A percentile compares a stretch with the other conserved stretches of the same genome.
Evolutionary conservation across 2,113 vertebrate genomes (phyloP).

Genomic region (Gnathonemus echidnorhynchus): DNA sequence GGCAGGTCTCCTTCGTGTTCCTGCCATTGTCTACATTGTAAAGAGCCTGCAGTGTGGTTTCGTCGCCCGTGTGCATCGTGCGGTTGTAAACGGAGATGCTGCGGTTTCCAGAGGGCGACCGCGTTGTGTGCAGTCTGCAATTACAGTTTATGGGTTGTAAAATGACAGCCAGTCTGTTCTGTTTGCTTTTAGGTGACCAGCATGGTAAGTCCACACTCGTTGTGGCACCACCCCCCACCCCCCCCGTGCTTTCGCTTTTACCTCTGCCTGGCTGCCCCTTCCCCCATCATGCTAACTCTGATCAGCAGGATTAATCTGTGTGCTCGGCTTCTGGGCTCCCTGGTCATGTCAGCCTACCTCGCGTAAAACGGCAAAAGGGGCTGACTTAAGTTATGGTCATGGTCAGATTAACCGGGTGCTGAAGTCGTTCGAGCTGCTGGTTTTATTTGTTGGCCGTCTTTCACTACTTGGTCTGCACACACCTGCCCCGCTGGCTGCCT

Average conservation of each 20-base stretch:
- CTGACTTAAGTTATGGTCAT: not conserved
- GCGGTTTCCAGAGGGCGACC: not conserved
- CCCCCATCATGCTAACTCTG: not conserved
- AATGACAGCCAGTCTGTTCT: slow-evolving; percentile 49
- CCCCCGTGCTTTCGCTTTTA: slow-evolving; percentile 63
- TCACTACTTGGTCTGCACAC: not conserved
- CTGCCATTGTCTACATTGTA: not conserved
- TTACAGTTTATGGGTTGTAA: slow-evolving; percentile 32
- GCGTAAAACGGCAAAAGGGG: not conserved
- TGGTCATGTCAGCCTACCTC: not conserved
- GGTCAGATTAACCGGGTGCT: not conserved
- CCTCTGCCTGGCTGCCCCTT: not conserved
- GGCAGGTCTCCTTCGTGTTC: not conserved
- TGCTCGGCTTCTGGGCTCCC: not conserved
- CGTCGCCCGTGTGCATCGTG: not conserved
- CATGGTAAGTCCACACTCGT: slow-evolving; percentile 73
- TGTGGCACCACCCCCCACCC: not conserved
- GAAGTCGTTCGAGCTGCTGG: not conserved
- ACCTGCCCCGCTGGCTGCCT: not conserved
- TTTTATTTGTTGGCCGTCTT: not conserved
- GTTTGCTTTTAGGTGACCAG: slow-evolving; percentile 84
- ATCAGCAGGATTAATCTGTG: not conserved
- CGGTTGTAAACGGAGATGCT: not conserved
- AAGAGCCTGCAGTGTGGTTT: not conserved
- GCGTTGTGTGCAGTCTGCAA: not conserved